phyloP scores from a whole-genome alignment of 2,797 vertebrate genomes.

The Sternarchorhynchus goeldii region DNA sequence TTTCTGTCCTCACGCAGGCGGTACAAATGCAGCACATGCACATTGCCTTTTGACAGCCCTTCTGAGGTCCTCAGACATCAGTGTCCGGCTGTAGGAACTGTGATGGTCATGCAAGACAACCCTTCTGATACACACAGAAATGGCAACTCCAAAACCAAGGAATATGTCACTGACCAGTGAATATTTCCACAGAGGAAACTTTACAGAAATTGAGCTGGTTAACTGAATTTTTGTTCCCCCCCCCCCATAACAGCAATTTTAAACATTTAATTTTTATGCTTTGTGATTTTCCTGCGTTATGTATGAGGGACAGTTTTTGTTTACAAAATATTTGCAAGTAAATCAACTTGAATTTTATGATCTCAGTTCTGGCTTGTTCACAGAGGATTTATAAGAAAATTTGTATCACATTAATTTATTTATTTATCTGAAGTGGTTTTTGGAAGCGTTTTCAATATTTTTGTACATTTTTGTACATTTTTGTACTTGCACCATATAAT shows the following conservation, averaged over 20 bases:
- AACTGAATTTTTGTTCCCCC: background rate
- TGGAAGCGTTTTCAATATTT: slow-evolving; percentile 8
- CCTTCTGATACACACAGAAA: background rate
- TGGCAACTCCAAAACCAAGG: slow-evolving; percentile 5
- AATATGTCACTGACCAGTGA: slow-evolving; percentile 8
- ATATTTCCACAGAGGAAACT: background rate
- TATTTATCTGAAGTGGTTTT: background rate
- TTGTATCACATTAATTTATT: slow-evolving; percentile 1
- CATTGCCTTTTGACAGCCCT: slow-evolving; percentile 80
- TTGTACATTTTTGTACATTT: background rate
- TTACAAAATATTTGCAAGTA: background rate
- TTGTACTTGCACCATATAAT: slow-evolving; percentile 14
- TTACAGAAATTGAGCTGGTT: background rate
- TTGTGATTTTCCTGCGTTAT: no score
- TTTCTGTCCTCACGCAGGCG: slow-evolving; percentile 80
- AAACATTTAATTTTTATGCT: background rate
- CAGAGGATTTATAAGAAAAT: background rate
- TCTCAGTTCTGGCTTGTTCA: background rate
- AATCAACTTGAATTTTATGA: background rate
- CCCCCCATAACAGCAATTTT: background rate
- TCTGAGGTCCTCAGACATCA: slow-evolving; percentile 84
- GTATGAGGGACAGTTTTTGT: background rate
- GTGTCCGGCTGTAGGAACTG: slow-evolving; percentile 73
- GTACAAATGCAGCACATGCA: slow-evolving; percentile 85
- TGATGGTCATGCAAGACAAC: slow-evolving; percentile 44